A percentile compares a stretch with the other conserved stretches of the same genome.
Evolutionary conservation across 2,797 vertebrate genomes (phyloP).

Genomic region (Pangasius macronema): DNA sequence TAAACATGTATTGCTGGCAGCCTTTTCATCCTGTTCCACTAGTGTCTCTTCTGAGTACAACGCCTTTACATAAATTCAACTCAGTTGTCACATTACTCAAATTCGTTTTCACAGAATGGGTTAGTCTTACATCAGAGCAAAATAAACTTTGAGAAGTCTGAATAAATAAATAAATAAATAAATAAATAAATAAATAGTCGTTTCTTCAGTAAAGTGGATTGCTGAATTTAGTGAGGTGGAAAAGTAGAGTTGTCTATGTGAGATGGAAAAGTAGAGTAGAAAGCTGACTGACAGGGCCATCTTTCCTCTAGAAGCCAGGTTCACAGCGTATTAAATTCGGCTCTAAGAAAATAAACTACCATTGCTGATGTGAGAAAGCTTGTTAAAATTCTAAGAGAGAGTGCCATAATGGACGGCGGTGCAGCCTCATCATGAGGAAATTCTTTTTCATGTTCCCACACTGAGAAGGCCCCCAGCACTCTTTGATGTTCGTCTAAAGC

Average conservation of each 20-base stretch:
- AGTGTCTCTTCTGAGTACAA: not conserved
- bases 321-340: slow-evolving; percentile 47
- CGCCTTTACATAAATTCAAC: slow-evolving; percentile 17
- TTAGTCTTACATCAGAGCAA: not conserved
- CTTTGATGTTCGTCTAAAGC: slow-evolving; percentile 58
- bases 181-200: not conserved
- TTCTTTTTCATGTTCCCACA: slow-evolving; percentile 61
- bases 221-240: slow-evolving; percentile 1
- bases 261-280: slow-evolving; percentile 24
- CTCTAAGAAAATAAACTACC: slow-evolving; percentile 46
- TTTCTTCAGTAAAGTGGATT: slow-evolving; percentile 11
- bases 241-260: not conserved
- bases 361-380: slow-evolving; percentile 43
- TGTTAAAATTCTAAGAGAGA: slow-evolving; percentile 56
- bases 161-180: not conserved
- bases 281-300: slow-evolving; percentile 30
- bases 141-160: not conserved
- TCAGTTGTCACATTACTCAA: not conserved
- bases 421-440: slow-evolving; percentile 52
- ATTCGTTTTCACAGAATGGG: not conserved
- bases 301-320: slow-evolving; percentile 28
- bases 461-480: slow-evolving; percentile 52
- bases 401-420: slow-evolving; percentile 49
- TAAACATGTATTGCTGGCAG: slow-evolving; percentile 12
- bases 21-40: not conserved